phyloP scores from a whole-genome alignment of 2,888 invertebrate genomes.

The Erannis defoliaria region DNA sequence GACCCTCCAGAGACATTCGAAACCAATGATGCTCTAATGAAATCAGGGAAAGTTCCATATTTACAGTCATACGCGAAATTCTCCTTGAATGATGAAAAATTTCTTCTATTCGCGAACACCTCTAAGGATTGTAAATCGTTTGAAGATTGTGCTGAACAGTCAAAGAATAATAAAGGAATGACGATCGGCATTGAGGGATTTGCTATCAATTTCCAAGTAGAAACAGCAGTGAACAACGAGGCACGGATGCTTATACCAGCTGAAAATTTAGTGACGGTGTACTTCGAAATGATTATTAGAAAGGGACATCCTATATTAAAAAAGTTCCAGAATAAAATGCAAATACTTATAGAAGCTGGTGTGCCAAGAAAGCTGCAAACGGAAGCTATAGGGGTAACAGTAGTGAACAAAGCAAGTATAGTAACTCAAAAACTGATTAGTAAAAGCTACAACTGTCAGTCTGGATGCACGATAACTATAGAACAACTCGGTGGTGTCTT shows the following conservation, averaged over 20 bases:
- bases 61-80: constrained; percentile 56
- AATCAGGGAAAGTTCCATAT: constrained; percentile 60
- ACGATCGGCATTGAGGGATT: constrained; percentile 61
- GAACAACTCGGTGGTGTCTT: constrained; percentile 63
- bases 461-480: constrained; percentile 68
- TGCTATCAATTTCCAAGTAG: constrained; percentile 61
- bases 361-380: constrained; percentile 63
- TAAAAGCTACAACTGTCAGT: constrained; percentile 68
- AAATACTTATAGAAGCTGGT: constrained; percentile 70
- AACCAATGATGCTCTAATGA: constrained; percentile 62
- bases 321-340: constrained; percentile 53
- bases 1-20: constrained; percentile 61
- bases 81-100: constrained; percentile 62
- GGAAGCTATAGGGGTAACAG: constrained; percentile 65
- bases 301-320: constrained; percentile 56
- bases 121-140: constrained; percentile 60
- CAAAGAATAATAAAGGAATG: constrained; percentile 58
- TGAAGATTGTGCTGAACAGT: constrained; percentile 55
- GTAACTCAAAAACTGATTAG: constrained; percentile 59
- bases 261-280: constrained; percentile 65
- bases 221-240: constrained; percentile 65
- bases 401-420: constrained; percentile 57
- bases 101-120: constrained; percentile 55
- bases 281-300: constrained; percentile 70
- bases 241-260: constrained; percentile 60